A percentile compares a stretch with the other conserved stretches of the same genome.
Evolutionary conservation across 2,888 invertebrate genomes (phyloP).

Genomic region (Alentia gelatinosa): DNA sequence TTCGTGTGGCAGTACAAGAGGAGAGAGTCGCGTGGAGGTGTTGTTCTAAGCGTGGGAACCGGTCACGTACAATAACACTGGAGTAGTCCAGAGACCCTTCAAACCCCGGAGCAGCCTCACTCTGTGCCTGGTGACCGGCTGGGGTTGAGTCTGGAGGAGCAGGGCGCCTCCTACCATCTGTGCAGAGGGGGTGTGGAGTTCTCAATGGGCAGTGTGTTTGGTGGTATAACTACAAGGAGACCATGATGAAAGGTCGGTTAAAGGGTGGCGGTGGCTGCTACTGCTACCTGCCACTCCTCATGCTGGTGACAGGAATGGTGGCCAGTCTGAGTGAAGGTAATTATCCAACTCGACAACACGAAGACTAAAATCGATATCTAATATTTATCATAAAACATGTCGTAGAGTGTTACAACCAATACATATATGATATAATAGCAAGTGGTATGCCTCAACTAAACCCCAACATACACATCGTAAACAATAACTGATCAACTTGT

Average conservation of each 20-base stretch:
- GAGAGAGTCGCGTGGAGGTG: background rate
- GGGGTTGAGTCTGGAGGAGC: background rate
- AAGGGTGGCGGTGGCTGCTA: background rate
- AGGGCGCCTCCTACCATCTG: background rate
- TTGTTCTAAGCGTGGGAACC: constrained; percentile 6
- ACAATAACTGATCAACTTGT: no score
- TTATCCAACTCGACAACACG: background rate
- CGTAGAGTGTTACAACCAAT: no score
- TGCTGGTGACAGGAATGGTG: constrained; percentile 8
- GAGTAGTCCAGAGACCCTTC: background rate
- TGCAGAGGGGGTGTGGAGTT: background rate
- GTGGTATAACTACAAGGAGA: background rate
- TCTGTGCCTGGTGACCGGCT: background rate
- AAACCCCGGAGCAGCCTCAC: background rate
- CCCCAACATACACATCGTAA: no score
- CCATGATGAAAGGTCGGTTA: background rate
- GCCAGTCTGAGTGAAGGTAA: constrained; percentile 33
- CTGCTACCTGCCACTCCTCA: background rate
- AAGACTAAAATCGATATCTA: no score
- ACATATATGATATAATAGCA: no score
- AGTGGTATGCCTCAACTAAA: no score
- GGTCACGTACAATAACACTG: background rate
- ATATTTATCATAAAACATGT: no score
- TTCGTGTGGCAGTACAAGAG: background rate
- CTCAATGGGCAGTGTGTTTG: background rate